Base-by-base conservation (phyloP, 2,113 vertebrate genomes). In the Pristiophorus japonicus region DNA sequence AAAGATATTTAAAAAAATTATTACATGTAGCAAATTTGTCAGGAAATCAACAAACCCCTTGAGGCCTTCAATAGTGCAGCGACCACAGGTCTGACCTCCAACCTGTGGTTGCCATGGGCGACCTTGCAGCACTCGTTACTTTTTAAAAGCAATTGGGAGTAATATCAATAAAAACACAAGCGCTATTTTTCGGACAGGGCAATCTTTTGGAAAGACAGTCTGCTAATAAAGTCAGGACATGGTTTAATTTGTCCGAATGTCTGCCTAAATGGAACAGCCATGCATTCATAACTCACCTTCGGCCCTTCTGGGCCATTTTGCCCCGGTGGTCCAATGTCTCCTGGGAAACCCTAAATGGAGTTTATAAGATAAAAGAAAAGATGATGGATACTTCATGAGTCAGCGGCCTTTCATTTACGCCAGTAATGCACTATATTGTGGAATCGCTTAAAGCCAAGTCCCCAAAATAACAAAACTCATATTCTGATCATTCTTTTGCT, bases 271-370 rank as follows among this genome's bases (percentile, higher is more conserved):
- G 1, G 38, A 30, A 34, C 42, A 94, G 65, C 34, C 55, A 92
- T 92, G 18, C 14, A 66, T 42, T 10, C 12, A 47, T n/a, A 95
- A 95, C 98, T 98, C 96, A 99, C 99, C 98, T 99, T 99, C 96
- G 96, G 96, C 95, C 99, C 99, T 98, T 99, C 99, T 18, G 98
- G 98, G 96, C 99, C 99, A 0, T 99, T 99, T 96, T 98, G 98
- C 97, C 99, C 99, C 3, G 99, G 99, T 93, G 98, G 98, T 96
- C 99, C 99, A 96, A 99, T 99, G 97, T 99, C 99, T 96, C 99
- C 99, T 70, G 99, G 99, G 96, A 99, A 99, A 96, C 99, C 99
- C 99, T 99, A 96, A 66, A 75, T 95, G 87, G 88, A 96, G 97
- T 0, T 51, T 34, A 45, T 14, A 55, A 67, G 75, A 85, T 45